Evolutionary conservation across 1,140 invertebrate genomes (phyloP).

Genomic region (Chionoecetes opilio): DNA sequence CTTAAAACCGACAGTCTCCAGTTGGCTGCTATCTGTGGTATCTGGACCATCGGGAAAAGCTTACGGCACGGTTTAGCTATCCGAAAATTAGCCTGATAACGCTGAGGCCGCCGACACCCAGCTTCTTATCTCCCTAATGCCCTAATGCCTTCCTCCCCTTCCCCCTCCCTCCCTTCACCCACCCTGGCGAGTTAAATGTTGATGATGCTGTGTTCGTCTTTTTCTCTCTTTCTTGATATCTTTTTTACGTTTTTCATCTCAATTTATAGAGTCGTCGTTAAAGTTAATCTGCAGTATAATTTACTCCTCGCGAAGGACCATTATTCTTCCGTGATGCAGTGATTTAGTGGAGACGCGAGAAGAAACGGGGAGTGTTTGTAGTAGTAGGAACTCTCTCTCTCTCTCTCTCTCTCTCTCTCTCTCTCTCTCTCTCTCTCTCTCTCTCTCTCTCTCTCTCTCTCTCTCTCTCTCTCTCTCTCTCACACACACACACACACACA

Average conservation of each 20-base stretch:
- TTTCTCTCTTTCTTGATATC: not conserved
- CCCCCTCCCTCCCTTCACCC: not conserved
- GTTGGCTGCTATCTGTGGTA: too few relatives aligned
- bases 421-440: too few relatives aligned
- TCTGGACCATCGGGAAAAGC: not conserved
- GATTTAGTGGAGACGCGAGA: not conserved
- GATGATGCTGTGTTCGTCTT: not conserved
- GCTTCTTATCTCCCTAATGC: not conserved
- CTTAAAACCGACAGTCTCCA: not conserved
- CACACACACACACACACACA: too few relatives aligned
- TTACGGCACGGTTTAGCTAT: not conserved
- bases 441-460: too few relatives aligned
- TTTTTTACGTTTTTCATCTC: not conserved
- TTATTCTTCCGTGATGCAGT: not conserved
- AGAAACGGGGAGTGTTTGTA: too few relatives aligned
- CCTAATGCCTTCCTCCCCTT: not conserved
- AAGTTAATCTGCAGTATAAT: conserved; percentile 10
- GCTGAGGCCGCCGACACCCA: not conserved
- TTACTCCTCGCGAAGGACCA: not conserved
- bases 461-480: too few relatives aligned
- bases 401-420: too few relatives aligned
- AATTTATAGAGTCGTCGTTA: not conserved
- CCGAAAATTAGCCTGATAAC: not conserved
- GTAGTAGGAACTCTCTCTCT: too few relatives aligned
- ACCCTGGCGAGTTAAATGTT: not conserved